Base-by-base conservation (phyloP, 1,140 invertebrate species). In the Gryon sp. region DNA sequence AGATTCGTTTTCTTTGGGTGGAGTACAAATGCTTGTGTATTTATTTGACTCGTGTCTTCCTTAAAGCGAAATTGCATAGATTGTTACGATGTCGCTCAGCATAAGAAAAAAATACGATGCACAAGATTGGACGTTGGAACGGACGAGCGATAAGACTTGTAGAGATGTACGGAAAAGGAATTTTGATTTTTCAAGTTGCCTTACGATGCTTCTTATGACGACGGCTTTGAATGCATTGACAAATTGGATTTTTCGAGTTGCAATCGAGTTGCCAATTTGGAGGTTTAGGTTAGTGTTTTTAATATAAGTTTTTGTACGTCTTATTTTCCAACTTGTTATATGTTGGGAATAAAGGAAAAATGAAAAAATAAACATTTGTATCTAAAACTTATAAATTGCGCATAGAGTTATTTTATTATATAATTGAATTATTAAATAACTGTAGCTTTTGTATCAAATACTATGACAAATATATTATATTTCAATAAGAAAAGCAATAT, bases 21-120 rank as follows among this genome's bases (percentile, higher is more conserved):
- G 41, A 9, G 22, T 30, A n/a, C 38, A 8, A 30, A 59, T 24
- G 4, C 36, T 16, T 22, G 30, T 15, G 34, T 48, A 24, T 52
- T 60, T 45, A 59, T 50, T 43, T 40, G 48, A 38, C 68, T 69
- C 55, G 53, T 60, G 45, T 72, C 48, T 72, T 62, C 30, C 11
- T 53, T 45, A 4, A 12, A 32, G 30, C 38, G 19, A 62, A 72
- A 72, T 72, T 72, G 68, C 68, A 55, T 52, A 72, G 57, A 72
- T 72, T 72, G 68, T 72, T 55, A 30, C 36, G 43, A 57, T 11
- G 55, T 45, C 45, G 34, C 36, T 22, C 15, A 38, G 20, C 46
- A 32, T 53, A 55, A 52, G 53, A 53, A 70, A 62, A 40, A 70
- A 70, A 59, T 50, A 22, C 15, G 11, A 34, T 20, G 30, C 18